These are phyloP conservation scores for Synanthedon vespiformis DNA, from an alignment of 2,888 invertebrate genomes.

Conservation along the genomic window DNA sequence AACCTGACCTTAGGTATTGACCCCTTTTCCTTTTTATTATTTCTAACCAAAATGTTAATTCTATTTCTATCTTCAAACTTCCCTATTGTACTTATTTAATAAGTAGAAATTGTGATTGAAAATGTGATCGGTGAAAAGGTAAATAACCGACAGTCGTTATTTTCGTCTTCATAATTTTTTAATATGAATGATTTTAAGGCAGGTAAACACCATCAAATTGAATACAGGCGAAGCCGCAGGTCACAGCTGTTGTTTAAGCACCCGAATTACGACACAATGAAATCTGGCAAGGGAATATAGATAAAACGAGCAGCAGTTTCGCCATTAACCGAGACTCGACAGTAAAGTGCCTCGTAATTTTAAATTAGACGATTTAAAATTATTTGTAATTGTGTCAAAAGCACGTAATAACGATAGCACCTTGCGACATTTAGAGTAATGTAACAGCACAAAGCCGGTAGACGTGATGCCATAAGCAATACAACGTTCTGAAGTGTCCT, in stretches of 20 bases:
- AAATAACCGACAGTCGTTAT: no score
- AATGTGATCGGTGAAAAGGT: no score
- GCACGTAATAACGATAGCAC: background rate
- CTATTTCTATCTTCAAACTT: no score
- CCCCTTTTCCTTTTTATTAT: no score
- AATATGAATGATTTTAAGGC: no score
- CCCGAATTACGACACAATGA: background rate
- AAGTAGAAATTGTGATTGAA: no score
- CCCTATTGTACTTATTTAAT: no score
- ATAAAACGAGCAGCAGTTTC: constrained; percentile 8
- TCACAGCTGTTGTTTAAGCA: background rate
- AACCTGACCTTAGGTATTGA: no score
- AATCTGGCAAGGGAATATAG: background rate
- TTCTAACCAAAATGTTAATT: no score
- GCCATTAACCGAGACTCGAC: constrained; percentile 6
- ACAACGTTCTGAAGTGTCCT: background rate
- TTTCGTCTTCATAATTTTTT: no score
- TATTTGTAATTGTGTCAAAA: constrained; percentile 9
- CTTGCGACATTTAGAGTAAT: background rate
- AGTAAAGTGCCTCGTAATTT: constrained; percentile 16
- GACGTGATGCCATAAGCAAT: background rate
- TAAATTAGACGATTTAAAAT: constrained; percentile 14
- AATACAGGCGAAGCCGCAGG: background rate
- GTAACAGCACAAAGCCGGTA: background rate
- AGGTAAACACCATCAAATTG: no score